Conservation (phyloP, 2,113 vertebrate species). For the Monopterus albus region DNA sequence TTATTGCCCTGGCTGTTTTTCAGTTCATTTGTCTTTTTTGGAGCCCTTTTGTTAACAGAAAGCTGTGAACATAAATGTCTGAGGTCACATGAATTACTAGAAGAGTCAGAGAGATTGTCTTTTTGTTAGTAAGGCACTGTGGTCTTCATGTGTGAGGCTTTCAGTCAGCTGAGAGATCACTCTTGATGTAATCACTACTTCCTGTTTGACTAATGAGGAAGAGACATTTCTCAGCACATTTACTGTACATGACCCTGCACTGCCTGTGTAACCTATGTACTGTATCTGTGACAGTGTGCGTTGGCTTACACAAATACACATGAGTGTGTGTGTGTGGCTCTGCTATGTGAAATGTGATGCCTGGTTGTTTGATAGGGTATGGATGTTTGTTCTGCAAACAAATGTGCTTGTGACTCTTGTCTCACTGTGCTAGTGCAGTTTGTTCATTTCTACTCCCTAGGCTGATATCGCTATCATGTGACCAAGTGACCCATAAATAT, state of each 20-base stretch:
- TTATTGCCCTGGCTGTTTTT: background rate
- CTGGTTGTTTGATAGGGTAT: slow-evolving; percentile 7
- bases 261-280: background rate
- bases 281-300: no score
- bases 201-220: slow-evolving; percentile 48
- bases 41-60: background rate
- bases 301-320: background rate
- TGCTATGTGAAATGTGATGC: slow-evolving; percentile 14
- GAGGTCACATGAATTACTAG: background rate
- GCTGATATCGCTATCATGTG: no score
- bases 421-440: slow-evolving; percentile 12
- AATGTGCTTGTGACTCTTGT: background rate
- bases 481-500: slow-evolving; percentile 39
- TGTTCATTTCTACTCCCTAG: slow-evolving; percentile 23
- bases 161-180: slow-evolving; percentile 60
- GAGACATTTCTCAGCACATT: slow-evolving; percentile 24
- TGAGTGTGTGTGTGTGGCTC: background rate
- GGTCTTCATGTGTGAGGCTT: slow-evolving; percentile 8
- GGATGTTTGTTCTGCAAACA: slow-evolving; percentile 35
- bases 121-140: background rate
- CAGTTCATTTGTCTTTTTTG: background rate
- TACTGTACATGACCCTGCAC: background rate
- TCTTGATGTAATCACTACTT: slow-evolving; percentile 62
- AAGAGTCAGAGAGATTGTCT: background rate
- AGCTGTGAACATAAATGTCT: background rate